Base-by-base conservation (phyloP, 2,797 vertebrate species). In the Emys orbicularis region DNA sequence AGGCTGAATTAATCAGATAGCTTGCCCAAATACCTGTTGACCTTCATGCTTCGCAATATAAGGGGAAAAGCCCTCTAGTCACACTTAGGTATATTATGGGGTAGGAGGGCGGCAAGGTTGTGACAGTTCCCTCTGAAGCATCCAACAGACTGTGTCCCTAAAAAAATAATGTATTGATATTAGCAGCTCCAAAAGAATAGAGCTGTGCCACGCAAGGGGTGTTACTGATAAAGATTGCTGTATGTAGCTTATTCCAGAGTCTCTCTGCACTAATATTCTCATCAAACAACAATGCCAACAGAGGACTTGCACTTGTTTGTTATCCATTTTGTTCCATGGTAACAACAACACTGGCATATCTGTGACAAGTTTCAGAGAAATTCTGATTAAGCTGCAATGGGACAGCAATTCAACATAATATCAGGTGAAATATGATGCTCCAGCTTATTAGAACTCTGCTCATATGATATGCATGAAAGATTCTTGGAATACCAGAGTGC, bases 341-440 rank as follows among this genome's bases (percentile, higher is more conserved):
- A 90, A 79, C 31, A 41, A 54, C 79, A 81, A 15, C 61, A 84
- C 12, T 84, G 79, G 37, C 82, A 81, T 91, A 93, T 87, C 89
- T 90, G 44, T 81, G 50, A 82, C 72, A 61, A 44, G 90, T 72
- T 54, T 29, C 2, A 1, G 37, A 65, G 87, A 96, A 90, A 65
- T 77, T 65, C 87, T 90, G 44, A 93, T 94, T 93, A 90, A 93
- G 56, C 12, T 86, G 79, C 90, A 90, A 19, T 80, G 6, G 86
- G 54, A 90, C 37, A 86, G 19, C 56, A 25, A 23, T 27, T 79
- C 49, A 86, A 57, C n/a, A 37, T 13, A 89, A 68, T 74, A 88
- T 47, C 53, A 79, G 21, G 86, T 87, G 41, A 95, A 97, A 95
- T 1, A 2, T 50, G 80, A 25, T 2, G 7, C 65, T 59, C 18